Base-by-base conservation (phyloP, 2,113 vertebrate species). In the Perca fluviatilis region DNA sequence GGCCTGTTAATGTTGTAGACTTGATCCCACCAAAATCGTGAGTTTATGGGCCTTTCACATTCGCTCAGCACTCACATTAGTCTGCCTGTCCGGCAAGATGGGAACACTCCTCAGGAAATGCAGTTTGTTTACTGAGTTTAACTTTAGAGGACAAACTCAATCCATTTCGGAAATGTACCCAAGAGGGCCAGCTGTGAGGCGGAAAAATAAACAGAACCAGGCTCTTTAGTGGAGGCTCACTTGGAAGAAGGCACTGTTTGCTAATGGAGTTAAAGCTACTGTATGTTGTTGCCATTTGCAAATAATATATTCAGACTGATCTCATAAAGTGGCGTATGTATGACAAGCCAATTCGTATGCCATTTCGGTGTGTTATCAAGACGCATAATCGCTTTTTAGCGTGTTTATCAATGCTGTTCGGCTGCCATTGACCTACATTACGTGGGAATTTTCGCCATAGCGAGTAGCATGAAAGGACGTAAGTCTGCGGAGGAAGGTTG, bases 31-130 rank as follows among this genome's bases (percentile, higher is more conserved):
- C 70, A 70, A 74, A 63, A 79, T 23, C 16, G 40, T n/a, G 23
- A 79, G 75, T 70, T 90, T 77, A 79, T 12, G 2, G 57, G 27
- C 36, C 82, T 64, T 79, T 88, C 72, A 53, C 56, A 66, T 79
- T 67, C 58, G 1, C 77, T 80, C 62, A 66, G 54, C 8, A 3
- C 46, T 80, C 27, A 57, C 47, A 83, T 89, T 69, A 50, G 67
- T 84, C 74, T 54, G 61, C 18, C 61, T 50, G 46, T 25, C 13
- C 62, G 56, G 56, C 25, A 46, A 43, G 36, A 70, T 71, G 51
- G 18, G 18, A 82, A 73, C 66, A 43, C 21, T 21, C 27, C 40
- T 77, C 53, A 40, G 64, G 67, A 85, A 77, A 83, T 46, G 68
- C 23, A 43, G 25, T 79, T 79, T 82, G 56, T 65, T 77, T 5